phyloP scores from a whole-genome alignment of 2,888 invertebrate genomes.

The Rhingia campestris region DNA sequence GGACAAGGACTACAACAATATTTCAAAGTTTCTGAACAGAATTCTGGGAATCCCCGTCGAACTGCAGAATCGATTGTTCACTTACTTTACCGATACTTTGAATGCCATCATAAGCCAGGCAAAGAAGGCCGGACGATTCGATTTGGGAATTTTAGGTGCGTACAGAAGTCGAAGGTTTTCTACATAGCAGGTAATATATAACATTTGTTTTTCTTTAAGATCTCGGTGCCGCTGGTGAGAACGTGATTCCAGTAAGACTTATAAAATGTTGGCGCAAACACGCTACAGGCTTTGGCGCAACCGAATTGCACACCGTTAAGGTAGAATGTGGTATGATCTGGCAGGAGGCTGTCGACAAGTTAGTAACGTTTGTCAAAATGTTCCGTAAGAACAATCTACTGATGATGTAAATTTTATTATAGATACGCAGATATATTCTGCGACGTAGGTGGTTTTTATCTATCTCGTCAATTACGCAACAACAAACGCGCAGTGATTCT shows the following conservation, averaged over 20 bases:
- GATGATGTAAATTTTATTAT: constrained; percentile 20
- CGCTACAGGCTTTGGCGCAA: constrained; percentile 95
- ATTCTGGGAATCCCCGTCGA: constrained; percentile 99
- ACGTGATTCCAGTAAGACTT: constrained; percentile 92
- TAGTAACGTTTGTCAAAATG: constrained; percentile 78
- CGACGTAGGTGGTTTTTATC: constrained; percentile 94
- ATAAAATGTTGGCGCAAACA: constrained; percentile 93
- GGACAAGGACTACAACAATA: constrained; percentile 97
- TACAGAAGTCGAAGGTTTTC: not conserved
- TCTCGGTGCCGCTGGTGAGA: constrained; percentile 96
- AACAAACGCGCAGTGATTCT: constrained; percentile 94
- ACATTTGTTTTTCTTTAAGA: constrained; percentile 83
- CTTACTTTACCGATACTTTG: constrained; percentile 98
- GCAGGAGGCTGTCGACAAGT: constrained; percentile 93
- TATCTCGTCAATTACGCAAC: constrained; percentile 92
- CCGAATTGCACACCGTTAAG: constrained; percentile 95
- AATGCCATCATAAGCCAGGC: constrained; percentile 96
- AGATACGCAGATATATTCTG: constrained; percentile 88
- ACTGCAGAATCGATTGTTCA: constrained; percentile 97
- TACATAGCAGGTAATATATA: no score
- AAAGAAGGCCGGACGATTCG: constrained; percentile 96
- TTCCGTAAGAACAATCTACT: constrained; percentile 36
- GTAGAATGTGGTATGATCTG: constrained; percentile 95
- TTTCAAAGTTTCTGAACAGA: constrained; percentile 98
- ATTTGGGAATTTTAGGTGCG: constrained; percentile 92